Conservation (phyloP, 2,113 vertebrate genomes). For the Merops nubicus region DNA sequence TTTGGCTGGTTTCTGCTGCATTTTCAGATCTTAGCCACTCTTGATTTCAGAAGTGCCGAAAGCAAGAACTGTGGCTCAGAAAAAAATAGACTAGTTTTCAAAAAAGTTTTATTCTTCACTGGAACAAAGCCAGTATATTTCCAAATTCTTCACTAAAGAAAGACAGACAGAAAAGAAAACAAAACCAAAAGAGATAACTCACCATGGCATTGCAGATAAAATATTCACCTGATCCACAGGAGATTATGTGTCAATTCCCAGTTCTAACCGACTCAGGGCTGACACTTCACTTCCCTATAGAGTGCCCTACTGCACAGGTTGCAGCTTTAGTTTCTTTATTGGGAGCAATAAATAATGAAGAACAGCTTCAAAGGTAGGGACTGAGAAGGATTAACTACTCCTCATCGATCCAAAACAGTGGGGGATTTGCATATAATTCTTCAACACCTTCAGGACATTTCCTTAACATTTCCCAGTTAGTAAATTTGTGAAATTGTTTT, state of each 20-base stretch:
- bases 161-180: background rate
- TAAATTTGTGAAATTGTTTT: background rate
- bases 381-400: slow-evolving; percentile 19
- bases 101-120: background rate
- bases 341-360: slow-evolving; percentile 41
- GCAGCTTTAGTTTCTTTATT: background rate
- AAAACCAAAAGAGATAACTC: background rate
- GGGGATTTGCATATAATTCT: slow-evolving; percentile 22
- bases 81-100: accelerated
- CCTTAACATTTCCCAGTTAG: background rate
- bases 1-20: background rate
- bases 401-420: background rate
- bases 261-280: background rate
- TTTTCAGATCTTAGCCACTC: background rate
- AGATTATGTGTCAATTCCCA: background rate
- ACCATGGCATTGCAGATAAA: background rate
- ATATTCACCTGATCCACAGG: background rate
- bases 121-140: background rate
- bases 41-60: background rate
- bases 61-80: background rate
- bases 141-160: background rate
- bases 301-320: background rate
- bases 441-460: background rate
- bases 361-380: slow-evolving; percentile 6
- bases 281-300: background rate